Evolutionary conservation across 2,113 vertebrate species (phyloP), one percentile per base, ranked within the genome.

Genomic region (Hippocampus zosterae): DNA sequence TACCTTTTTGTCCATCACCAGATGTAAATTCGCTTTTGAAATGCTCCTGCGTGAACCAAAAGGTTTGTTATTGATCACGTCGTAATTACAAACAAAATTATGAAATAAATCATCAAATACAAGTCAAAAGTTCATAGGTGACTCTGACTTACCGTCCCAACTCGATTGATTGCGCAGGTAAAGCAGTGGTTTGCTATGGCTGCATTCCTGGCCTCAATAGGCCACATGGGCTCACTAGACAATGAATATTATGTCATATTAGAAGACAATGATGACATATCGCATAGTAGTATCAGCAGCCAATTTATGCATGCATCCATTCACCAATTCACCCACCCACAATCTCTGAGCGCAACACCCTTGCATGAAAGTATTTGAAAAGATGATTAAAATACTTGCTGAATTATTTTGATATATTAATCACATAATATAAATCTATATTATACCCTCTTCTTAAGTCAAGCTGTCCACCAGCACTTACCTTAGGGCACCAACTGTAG

Each of bases 151-250:
- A 99, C 97, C 68, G 91, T 93, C 63, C 97, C 97, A 0, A 99
- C 96, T 0, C 97, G 92, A 86, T 99, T 99, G 92, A 99, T 95
- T 69, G 95, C 91, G 25, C 97, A 98, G 0, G 97, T 98, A 69
- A 96, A 99, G 76, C 95, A 98, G 86, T 98, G 95, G 53, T 98
- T 97, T 40, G 96, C 95, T 29, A 99, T 98, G 23, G 97, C 97
- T 23, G 97, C 97, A 0, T 97, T 98, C 70, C 97, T 90, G 42
- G 97, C 97, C 78, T 99, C 97, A 16, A 99, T 85, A 0, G 96
- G 87, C 97, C 97, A 99, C 90, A 99, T 86, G 8, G 94, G 94
- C 81, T 99, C 97, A 1, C 97, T 99, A 91, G 46, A 37, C 68
- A 75, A 15, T 67, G 64, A 41, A 79, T 5, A 70, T 5, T 68